Evolutionary conservation across 2,113 vertebrate genomes (phyloP), one percentile per base, ranked within the genome.

Genomic region (Maccullochella peelii): DNA sequence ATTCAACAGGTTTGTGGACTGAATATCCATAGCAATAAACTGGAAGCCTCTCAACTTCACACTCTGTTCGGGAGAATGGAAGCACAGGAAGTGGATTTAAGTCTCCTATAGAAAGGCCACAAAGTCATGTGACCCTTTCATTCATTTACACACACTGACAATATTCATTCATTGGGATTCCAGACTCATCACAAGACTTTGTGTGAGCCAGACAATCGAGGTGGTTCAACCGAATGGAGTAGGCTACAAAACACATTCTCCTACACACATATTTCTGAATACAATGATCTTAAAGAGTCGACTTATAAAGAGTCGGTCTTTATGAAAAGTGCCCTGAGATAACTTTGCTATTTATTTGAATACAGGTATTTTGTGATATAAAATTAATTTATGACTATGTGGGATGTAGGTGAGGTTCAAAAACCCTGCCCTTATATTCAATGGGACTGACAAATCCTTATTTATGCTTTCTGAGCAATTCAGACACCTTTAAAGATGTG

Each of bases 151-250:
- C 54, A 12, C 23, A 69, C 40, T 3, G 14, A 61, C 58, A 62
- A 9, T 20, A 33, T 49, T 58, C 69, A 82, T 83, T 86, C 85
- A 73, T 55, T 9, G 10, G 59, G 27, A 42, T 90, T 90, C 86
- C 75, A 87, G 87, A 88, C 49, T 73, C 83, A 47, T 84, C 91
- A 70, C 79, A 79, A 57, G 38, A 27, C 69, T 77, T 67, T 85
- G 69, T 72, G 55, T 58, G 25, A 79, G 27, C 8, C 16, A 54
- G 72, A 84, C 66, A 81, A 87, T 81, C 47, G 44, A 72, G 52
- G 18, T 9, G 52, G 65, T 33, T 16, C 4, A 49, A 68, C 21
- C 6, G 16, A 79, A 61, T 15, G 49, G 47, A 47, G 18, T 0
- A 54, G 2, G 57, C 15, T 10, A 7, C 40, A 66, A 42, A 54